Evolutionary conservation across 2,888 invertebrate genomes (phyloP).

Genomic region (Heteromyza rotundicornis): DNA sequence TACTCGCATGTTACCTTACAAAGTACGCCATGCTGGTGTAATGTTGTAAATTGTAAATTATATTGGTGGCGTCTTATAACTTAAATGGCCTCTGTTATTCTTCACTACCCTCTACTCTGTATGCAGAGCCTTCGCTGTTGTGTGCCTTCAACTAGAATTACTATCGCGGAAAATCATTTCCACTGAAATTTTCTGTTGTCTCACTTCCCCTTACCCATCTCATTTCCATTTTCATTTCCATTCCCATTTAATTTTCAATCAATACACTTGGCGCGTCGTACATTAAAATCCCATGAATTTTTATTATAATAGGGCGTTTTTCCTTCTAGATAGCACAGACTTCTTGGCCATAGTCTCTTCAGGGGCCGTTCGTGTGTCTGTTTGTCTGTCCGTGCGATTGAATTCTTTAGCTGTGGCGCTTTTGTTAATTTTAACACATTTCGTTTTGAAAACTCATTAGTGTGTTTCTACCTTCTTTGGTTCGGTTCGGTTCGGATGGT

Average conservation of each 20-base stretch:
- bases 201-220: neutral
- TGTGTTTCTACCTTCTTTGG: neutral
- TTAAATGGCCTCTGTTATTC: neutral
- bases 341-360: neutral
- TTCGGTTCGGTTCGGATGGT: neutral
- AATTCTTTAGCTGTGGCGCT: neutral
- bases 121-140: no score
- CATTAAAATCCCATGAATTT: neutral
- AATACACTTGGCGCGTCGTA: no score
- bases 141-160: neutral
- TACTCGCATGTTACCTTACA: no score
- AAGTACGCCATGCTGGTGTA: neutral
- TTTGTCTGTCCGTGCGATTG: neutral
- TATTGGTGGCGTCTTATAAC: constrained; percentile 4
- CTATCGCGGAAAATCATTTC: neutral
- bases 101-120: neutral
- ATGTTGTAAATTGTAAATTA: no score
- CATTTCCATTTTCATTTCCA: no score
- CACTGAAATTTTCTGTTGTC: neutral
- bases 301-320: neutral
- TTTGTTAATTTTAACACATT: constrained; percentile 1
- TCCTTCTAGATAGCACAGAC: neutral
- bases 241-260: no score
- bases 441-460: neutral
- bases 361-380: neutral